Evolutionary conservation across 2,888 invertebrate genomes (phyloP), one percentile per base, ranked within the genome.

Genomic region (Limnephilus rhombicus): DNA sequence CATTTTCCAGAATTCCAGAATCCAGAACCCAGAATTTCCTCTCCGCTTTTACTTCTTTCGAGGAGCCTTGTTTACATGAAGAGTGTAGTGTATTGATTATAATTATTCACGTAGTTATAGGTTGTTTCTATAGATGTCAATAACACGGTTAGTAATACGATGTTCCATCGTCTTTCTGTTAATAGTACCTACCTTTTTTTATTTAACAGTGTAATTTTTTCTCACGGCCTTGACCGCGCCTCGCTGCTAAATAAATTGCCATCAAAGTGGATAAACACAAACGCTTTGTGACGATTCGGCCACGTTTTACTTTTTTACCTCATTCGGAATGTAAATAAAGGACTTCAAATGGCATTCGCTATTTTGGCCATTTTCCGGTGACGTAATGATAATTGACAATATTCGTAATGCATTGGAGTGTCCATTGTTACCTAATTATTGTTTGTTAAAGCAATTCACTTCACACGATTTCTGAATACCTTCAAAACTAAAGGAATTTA

Each of bases 201-300:
- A n/a, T 31, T n/a, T 31, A 86, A 31, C 86, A 86, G 29, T 86
- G 86, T n/a, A 41, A 86, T 49, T 86, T 86, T n/a, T 45, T 45
- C 86, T 24, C 29, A 15, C 45, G 53, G 45, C 86, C 86, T 86
- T 86, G 86, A 15, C 86, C 45, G 24, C 53, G 86, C n/a, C 86
- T 86, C 86, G 31, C n/a, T 18, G 86, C 86, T 45, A 86, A 86
- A 86, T 53, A 86, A 86, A 29, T 86, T 86, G 45, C 53, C 86
- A 86, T 45, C 49, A 29, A n/a, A 31, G 53, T 49, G 86, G 45
- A 31, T 86, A 86, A 86, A 86, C 86, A 86, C 86, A 86, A 29
- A 29, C 12, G 18, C n/a, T 24, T 86, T 31, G 53, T 49, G 29
- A 45, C 53, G 49, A 86, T 49, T 86, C 29, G 1, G n/a, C 24